Evolutionary conservation across 2,113 vertebrate genomes (phyloP).

Genomic region (Rattus rattus): DNA sequence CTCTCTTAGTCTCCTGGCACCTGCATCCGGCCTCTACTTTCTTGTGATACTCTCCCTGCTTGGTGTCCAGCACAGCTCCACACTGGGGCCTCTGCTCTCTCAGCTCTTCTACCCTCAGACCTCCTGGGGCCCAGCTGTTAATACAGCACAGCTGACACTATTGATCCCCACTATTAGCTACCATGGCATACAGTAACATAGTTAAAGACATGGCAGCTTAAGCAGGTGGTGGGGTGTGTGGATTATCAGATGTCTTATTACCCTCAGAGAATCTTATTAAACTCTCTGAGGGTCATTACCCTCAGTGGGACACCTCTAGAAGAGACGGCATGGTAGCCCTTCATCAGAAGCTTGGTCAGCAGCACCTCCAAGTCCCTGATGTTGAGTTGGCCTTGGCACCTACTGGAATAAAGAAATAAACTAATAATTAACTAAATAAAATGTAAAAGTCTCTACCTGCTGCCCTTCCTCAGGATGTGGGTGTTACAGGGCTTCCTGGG

Average conservation of each 20-base stretch:
- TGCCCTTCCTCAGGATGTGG: constrained; percentile 87
- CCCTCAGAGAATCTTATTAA: too few species aligned
- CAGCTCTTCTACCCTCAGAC: too few species aligned
- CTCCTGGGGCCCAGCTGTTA: neutral
- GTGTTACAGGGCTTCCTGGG: constrained; percentile 89
- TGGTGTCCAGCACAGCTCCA: neutral
- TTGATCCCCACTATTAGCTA: too few species aligned
- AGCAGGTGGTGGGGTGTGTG: too few species aligned
- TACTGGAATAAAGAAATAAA: neutral
- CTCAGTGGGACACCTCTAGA: neutral
- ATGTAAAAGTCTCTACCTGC: neutral
- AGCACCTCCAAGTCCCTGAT: too few species aligned
- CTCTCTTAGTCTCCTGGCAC: accelerated
- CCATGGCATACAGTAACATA: neutral
- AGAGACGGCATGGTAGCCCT: neutral
- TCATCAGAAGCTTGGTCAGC: neutral
- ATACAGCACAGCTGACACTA: accelerated
- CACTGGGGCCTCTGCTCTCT: neutral
- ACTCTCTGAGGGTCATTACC: neutral
- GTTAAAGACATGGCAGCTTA: neutral
- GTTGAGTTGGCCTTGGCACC: neutral
- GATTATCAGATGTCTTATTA: neutral
- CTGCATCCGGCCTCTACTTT: neutral
- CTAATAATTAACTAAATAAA: neutral
- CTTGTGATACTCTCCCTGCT: neutral